Percentiles rank a stretch among this genome's conserved stretches.
Conservation (phyloP, 1,140 invertebrate genomes). For the Ips typographus region DNA sequence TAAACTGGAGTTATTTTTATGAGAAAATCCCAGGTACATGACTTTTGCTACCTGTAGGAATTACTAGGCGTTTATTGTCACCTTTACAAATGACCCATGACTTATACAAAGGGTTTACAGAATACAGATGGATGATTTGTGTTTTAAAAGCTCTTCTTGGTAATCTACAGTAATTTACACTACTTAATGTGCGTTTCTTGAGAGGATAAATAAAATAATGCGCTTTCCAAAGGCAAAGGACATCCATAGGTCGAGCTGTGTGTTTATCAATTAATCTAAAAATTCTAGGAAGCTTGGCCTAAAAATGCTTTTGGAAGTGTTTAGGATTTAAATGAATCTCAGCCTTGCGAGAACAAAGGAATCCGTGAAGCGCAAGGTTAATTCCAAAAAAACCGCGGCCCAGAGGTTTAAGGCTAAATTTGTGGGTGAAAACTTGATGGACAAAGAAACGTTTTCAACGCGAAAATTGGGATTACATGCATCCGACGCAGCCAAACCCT, state of each 20-base stretch:
- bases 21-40: slow-evolving; percentile 13
- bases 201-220: too few relatives aligned
- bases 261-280: not conserved
- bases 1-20: slow-evolving; percentile 16
- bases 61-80: not conserved
- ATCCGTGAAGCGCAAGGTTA: slow-evolving; percentile 11
- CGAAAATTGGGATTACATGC: slow-evolving; percentile 13
- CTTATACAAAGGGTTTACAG: not conserved
- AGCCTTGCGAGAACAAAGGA: slow-evolving; percentile 24
- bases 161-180: not conserved
- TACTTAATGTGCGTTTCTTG: not conserved
- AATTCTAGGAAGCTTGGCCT: slow-evolving; percentile 19
- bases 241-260: not conserved
- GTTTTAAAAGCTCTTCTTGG: not conserved
- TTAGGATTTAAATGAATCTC: not conserved
- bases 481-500: slow-evolving; percentile 28
- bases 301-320: slow-evolving; percentile 1
- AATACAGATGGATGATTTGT: not conserved
- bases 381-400: not conserved
- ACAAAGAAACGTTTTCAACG: not conserved
- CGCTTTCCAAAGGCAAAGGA: not conserved
- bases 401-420: not conserved
- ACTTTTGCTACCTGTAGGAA: slow-evolving; percentile 9
- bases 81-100: not conserved
- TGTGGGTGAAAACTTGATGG: not conserved